phyloP scores from a whole-genome alignment of 2,113 vertebrate species.

The Abramis brama region DNA sequence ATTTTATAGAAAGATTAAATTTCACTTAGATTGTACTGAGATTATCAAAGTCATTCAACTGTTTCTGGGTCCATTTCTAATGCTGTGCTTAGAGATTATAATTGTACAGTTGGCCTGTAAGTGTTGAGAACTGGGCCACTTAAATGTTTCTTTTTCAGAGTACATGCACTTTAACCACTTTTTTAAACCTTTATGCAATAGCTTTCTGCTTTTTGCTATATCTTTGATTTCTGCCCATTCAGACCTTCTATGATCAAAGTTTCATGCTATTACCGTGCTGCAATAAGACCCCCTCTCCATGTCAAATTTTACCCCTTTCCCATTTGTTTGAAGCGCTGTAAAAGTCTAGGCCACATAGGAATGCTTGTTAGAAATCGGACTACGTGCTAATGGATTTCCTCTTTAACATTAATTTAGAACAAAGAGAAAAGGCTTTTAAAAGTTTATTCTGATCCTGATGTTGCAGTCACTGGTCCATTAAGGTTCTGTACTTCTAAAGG shows the following conservation, averaged over 20 bases:
- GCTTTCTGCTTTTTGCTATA: conserved; percentile 21
- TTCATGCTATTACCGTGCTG: neutral
- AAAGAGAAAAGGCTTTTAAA: conserved; percentile 6
- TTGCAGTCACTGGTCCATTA: conserved; percentile 37
- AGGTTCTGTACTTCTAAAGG: conserved; percentile 39
- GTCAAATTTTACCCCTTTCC: conserved; percentile 23
- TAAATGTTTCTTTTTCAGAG: conserved; percentile 10
- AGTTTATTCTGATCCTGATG: conserved; percentile 18
- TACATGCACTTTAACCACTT: neutral
- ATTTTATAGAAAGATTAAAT: neutral
- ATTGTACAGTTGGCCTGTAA: neutral
- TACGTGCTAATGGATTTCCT: conserved; percentile 44
- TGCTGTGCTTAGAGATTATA: neutral
- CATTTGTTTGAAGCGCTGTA: conserved; percentile 28
- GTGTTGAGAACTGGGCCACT: conserved; percentile 18
- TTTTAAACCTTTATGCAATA: neutral
- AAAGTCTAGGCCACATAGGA: conserved; percentile 6
- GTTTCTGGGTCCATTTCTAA: neutral
- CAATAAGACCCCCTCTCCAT: conserved; percentile 30
- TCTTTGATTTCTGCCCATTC: conserved; percentile 18
- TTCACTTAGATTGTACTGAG: neutral
- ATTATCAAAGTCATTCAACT: neutral
- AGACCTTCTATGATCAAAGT: conserved; percentile 37
- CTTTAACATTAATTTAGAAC: conserved; percentile 37
- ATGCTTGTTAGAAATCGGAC: conserved; percentile 9